A percentile compares a stretch with the other conserved stretches of the same genome.
Evolutionary conservation across 2,797 vertebrate species (phyloP).

Genomic region (Oophaga sylvatica): DNA sequence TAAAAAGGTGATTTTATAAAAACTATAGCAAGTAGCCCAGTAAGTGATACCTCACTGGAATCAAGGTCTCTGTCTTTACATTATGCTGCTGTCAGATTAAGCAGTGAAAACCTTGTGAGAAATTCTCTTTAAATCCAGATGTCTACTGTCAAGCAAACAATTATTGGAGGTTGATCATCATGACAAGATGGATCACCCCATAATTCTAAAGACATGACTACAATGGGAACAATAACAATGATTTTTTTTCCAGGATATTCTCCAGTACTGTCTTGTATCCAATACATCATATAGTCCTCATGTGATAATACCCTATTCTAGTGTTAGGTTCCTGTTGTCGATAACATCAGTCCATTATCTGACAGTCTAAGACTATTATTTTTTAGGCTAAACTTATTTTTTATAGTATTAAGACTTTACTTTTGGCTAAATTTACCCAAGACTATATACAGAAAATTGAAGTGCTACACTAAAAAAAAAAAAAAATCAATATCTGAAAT

Average conservation of each 20-base stretch:
- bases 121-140: neutral
- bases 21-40: too few species aligned
- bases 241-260: too few species aligned
- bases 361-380: neutral
- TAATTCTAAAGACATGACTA: neutral
- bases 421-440: neutral
- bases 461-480: neutral
- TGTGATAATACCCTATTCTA: neutral
- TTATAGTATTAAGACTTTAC: neutral
- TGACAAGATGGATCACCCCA: neutral
- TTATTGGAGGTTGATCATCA: neutral
- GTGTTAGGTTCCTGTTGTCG: neutral
- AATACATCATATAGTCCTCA: neutral
- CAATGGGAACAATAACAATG: too few species aligned
- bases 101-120: too few species aligned
- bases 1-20: too few species aligned
- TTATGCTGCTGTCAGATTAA: too few species aligned
- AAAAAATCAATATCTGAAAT: constrained; percentile 26
- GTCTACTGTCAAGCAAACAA: neutral
- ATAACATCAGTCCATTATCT: neutral
- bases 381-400: neutral
- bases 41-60: too few species aligned
- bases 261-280: neutral
- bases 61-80: too few species aligned
- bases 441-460: neutral